Conservation (phyloP, 92 coral and sea anemone genomes). For the Montipora capitata region DNA sequence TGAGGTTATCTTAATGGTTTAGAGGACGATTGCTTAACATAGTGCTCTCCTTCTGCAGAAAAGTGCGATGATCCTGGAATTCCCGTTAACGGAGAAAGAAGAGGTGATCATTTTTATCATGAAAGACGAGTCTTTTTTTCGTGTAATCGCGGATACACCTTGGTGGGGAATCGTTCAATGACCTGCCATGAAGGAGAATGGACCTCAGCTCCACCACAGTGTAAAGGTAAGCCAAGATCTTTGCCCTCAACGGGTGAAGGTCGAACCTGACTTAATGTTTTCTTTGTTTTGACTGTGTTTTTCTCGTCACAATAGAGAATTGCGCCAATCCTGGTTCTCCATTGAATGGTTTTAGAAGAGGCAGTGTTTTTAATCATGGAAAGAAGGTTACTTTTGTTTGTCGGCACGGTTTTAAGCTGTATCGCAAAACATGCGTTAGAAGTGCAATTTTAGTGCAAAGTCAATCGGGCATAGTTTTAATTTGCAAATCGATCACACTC, state of each 20-base stretch:
- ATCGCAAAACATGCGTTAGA: too few species aligned
- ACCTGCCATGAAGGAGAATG: constrained; percentile 76
- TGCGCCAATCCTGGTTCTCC: constrained; percentile 53
- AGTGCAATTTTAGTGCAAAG: too few species aligned
- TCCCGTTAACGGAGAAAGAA: constrained; percentile 9
- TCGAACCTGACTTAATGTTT: too few species aligned
- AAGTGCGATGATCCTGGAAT: constrained; percentile 35
- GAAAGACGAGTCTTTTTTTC: constrained; percentile 24
- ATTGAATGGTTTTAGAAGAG: constrained; percentile 25
- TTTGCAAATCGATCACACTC: too few species aligned
- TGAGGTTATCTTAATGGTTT: too few species aligned
- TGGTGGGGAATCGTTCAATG: constrained; percentile 58
- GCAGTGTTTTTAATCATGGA: constrained; percentile 21
- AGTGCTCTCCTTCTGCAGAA: neutral
- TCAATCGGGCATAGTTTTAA: too few species aligned
- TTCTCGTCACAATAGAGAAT: neutral
- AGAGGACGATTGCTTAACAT: neutral
- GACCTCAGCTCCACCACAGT: constrained; percentile 66
- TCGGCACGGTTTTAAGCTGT: constrained; percentile 11
- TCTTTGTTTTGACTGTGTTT: too few species aligned
- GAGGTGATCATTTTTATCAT: constrained; percentile 36
- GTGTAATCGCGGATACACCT: constrained; percentile 67
- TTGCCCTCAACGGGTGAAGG: too few species aligned
- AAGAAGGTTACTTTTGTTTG: constrained; percentile 20
- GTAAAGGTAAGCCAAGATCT: constrained; percentile 48